Evolutionary conservation across 2,113 vertebrate genomes (phyloP).

Genomic region (Hystrix brachyura): DNA sequence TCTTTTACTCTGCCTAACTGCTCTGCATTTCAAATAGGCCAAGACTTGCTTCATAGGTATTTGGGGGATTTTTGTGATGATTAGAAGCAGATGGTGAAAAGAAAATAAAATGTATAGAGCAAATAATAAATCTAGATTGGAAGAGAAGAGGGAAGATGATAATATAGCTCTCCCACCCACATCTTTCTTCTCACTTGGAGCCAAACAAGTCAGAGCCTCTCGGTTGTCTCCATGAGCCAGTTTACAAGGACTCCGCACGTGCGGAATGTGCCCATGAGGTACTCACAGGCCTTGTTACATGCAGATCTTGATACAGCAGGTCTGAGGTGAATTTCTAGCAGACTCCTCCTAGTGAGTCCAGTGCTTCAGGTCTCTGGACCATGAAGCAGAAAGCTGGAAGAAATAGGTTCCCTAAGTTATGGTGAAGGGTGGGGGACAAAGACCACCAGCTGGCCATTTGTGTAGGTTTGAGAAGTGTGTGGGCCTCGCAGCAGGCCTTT

Average conservation of each 20-base stretch:
- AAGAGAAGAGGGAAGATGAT: neutral
- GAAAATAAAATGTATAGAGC: neutral
- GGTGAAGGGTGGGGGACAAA: neutral
- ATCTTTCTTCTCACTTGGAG: neutral
- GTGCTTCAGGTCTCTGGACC: neutral
- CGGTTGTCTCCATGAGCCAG: accelerated
- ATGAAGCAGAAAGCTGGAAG: neutral
- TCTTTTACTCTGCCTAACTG: neutral
- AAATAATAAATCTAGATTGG: neutral
- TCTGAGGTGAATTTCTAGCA: neutral
- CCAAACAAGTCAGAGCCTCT: neutral
- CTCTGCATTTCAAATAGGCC: neutral
- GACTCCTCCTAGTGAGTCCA: accelerated
- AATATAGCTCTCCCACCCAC: too few species aligned
- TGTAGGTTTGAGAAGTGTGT: neutral
- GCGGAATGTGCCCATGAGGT: neutral
- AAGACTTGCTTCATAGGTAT: neutral
- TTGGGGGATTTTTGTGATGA: neutral
- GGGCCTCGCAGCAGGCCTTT: neutral
- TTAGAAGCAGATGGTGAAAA: constrained; percentile 39
- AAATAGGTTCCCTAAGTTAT: neutral
- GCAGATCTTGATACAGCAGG: neutral
- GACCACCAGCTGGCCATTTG: neutral
- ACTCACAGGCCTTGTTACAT: neutral
- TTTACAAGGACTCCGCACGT: neutral